Conservation (phyloP, 2,113 vertebrate genomes). For the Nicator chloris region DNA sequence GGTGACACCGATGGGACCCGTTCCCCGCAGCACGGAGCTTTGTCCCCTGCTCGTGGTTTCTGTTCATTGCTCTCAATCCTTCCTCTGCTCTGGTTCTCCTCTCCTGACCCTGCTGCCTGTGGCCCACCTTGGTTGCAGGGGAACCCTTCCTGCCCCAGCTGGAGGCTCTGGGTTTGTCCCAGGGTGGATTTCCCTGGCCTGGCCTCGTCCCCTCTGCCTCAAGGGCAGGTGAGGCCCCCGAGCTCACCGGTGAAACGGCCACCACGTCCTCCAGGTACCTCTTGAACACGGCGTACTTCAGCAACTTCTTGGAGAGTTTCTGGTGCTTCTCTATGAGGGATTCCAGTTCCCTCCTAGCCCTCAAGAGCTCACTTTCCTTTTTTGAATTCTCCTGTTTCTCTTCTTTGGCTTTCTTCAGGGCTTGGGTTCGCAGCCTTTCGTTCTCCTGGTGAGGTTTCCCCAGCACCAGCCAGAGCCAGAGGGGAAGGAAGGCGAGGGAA, state of each 20-base stretch:
- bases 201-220: background rate
- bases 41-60: background rate
- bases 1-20: background rate
- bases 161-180: background rate
- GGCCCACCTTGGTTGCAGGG: background rate
- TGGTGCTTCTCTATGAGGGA: slow-evolving; percentile 52
- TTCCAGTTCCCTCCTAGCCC: slow-evolving; percentile 43
- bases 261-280: slow-evolving; percentile 77
- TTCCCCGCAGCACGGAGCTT: background rate
- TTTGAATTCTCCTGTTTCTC: slow-evolving; percentile 48
- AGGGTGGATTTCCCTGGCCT: background rate
- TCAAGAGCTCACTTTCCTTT: slow-evolving; percentile 60
- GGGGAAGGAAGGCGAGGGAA: background rate
- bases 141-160: background rate
- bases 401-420: slow-evolving; percentile 65
- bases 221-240: background rate
- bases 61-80: background rate
- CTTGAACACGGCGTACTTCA: slow-evolving; percentile 68
- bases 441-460: slow-evolving; percentile 66
- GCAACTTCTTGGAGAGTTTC: slow-evolving; percentile 45
- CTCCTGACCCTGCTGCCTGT: background rate
- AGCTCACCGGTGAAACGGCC: slow-evolving; percentile 67
- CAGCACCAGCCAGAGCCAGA: background rate
- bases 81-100: background rate
- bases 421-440: slow-evolving; percentile 47